These are phyloP conservation scores for Petrosia ficiformis DNA, from an alignment of 37 sponge, comb jelly and placozoan genomes.

Conservation along the genomic window DNA sequence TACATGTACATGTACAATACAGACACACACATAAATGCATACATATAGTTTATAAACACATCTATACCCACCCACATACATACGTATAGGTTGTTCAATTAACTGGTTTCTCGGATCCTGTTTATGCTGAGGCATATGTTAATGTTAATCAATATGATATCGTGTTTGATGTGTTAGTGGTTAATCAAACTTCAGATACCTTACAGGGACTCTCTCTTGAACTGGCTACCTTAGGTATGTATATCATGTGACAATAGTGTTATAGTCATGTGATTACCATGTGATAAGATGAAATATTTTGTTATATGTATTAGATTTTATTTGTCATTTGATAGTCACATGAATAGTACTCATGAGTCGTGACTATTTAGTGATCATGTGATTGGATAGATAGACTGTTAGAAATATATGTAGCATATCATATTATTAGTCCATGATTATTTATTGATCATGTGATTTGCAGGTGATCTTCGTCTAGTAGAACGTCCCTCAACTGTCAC, in stretches of 20 bases:
- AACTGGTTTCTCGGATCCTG: constrained; percentile 99
- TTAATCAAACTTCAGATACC: constrained; percentile 97
- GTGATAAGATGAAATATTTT: too few relatives aligned
- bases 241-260: neutral
- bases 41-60: neutral
- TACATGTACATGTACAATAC: too few relatives aligned
- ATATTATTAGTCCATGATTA: too few relatives aligned
- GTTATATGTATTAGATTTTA: too few relatives aligned
- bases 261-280: too few relatives aligned
- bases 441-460: constrained; percentile 1
- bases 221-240: constrained; percentile 91
- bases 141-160: constrained; percentile 99
- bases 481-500: constrained; percentile 89
- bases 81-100: constrained; percentile 87
- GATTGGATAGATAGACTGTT: too few relatives aligned
- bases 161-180: constrained; percentile 95
- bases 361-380: too few relatives aligned
- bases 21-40: neutral
- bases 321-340: too few relatives aligned
- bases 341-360: too few relatives aligned
- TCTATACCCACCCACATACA: neutral
- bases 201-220: constrained; percentile 94
- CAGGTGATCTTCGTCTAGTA: constrained; percentile 93
- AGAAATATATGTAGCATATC: too few relatives aligned
- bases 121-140: constrained; percentile 99